Percentiles rank a stretch among this genome's conserved stretches.
These are phyloP conservation scores for Liodrosophila aerea DNA, from an alignment of 2,888 invertebrate species.

Conservation along the genomic window DNA sequence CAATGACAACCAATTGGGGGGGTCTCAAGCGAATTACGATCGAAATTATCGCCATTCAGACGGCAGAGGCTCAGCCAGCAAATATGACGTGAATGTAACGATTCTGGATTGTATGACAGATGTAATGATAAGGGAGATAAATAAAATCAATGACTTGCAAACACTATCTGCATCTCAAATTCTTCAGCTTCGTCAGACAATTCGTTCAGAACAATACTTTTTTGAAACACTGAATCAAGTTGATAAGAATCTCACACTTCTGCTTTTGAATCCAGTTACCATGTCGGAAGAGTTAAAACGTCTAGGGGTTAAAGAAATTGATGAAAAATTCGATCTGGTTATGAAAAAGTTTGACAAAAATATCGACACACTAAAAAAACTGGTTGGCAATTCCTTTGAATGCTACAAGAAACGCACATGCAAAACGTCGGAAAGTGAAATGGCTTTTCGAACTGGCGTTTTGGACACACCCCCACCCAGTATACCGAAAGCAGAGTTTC, in stretches of 20 bases:
- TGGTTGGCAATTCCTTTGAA: conserved; percentile 78
- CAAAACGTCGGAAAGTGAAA: not conserved
- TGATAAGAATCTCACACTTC: conserved; percentile 79
- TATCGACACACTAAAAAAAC: conserved; percentile 80
- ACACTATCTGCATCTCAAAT: conserved; percentile 69
- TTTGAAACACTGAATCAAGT: conserved; percentile 81
- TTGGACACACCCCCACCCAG: too few relatives aligned
- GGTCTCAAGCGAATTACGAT: conserved; percentile 2
- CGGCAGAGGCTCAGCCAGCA: conserved; percentile 17
- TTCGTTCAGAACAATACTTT: conserved; percentile 74
- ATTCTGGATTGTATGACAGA: conserved; percentile 63
- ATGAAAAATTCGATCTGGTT: conserved; percentile 64
- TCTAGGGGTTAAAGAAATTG: conserved; percentile 22
- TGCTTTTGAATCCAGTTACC: conserved; percentile 80
- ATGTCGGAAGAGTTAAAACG: conserved; percentile 65
- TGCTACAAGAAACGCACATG: conserved; percentile 36
- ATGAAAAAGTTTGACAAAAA: conserved; percentile 80
- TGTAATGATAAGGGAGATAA: conserved; percentile 75
- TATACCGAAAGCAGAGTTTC: not conserved
- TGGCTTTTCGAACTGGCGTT: not conserved
- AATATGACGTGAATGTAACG: conserved; percentile 28
- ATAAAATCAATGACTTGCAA: conserved; percentile 77
- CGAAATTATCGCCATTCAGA: conserved; percentile 19
- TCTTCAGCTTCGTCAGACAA: conserved; percentile 66
- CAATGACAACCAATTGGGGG: not conserved